A percentile compares a stretch with the other conserved stretches of the same genome.
phyloP scores from a whole-genome alignment of 2,797 vertebrate species.

The Acanthornis magna region DNA sequence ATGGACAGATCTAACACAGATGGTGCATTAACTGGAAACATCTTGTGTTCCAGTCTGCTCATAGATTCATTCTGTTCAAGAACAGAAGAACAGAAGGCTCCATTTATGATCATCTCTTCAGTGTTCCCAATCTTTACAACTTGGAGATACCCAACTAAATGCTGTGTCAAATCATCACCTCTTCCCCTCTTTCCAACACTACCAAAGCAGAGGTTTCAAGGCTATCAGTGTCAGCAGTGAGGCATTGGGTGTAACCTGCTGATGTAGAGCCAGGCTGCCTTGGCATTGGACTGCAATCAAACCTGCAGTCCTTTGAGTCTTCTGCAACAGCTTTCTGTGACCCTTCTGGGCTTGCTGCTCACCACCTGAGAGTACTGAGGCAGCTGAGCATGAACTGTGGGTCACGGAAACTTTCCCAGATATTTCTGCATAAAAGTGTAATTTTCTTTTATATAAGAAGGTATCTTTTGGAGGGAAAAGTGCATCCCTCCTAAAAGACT shows the following conservation, averaged over 20 bases:
- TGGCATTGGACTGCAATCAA: neutral
- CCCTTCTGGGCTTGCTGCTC: neutral
- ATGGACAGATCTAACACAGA: conserved; percentile 63
- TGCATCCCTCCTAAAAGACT: neutral
- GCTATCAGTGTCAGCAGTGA: neutral
- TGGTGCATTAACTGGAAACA: conserved; percentile 54
- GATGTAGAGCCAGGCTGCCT: neutral
- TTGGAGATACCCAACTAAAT: neutral
- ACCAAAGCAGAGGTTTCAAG: neutral
- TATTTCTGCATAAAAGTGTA: neutral
- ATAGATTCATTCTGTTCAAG: neutral
- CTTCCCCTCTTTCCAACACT: neutral
- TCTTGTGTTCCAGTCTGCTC: neutral
- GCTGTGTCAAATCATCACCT: neutral
- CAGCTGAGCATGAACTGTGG: neutral
- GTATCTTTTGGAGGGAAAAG: neutral
- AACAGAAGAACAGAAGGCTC: neutral
- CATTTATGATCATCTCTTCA: neutral
- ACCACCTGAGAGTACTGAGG: neutral
- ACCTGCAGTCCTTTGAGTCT: neutral
- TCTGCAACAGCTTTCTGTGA: neutral
- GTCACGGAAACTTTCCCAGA: neutral
- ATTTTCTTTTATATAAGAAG: neutral
- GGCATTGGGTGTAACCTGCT: neutral
- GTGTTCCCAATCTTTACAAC: neutral